Percentiles rank a stretch among this genome's conserved stretches.
Conservation (phyloP, 2,113 vertebrate species). For the Empidonax alnorum region DNA sequence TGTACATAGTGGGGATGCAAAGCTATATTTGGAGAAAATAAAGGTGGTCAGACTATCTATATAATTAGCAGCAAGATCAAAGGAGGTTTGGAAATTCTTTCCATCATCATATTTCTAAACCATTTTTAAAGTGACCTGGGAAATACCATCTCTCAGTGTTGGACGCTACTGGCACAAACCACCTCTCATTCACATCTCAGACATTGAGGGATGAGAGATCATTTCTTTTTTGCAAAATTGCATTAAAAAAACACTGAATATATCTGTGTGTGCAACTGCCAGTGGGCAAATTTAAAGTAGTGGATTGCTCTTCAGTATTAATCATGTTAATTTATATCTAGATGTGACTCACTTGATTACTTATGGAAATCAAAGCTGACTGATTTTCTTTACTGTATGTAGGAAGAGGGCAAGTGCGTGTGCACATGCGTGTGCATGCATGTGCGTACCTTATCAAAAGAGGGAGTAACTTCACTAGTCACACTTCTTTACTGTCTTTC, state of each 20-base stretch:
- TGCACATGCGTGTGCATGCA: background rate
- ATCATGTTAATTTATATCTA: slow-evolving; percentile 59
- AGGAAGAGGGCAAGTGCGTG: background rate
- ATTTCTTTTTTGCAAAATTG: slow-evolving; percentile 2
- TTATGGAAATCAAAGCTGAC: slow-evolving; percentile 42
- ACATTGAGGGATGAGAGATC: background rate
- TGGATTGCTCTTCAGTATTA: slow-evolving; percentile 42
- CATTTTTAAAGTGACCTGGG: background rate
- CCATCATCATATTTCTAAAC: background rate
- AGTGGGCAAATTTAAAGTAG: slow-evolving; percentile 47
- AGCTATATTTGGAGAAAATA: background rate
- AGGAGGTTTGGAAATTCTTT: slow-evolving; percentile 8
- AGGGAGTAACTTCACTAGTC: background rate
- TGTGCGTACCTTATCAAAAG: background rate
- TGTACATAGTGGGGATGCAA: background rate
- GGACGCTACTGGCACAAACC: background rate
- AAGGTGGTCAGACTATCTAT: background rate
- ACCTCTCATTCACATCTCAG: background rate
- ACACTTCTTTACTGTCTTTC: slow-evolving; percentile 14
- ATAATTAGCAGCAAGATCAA: slow-evolving; percentile 22
- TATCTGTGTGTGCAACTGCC: background rate
- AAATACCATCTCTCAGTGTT: background rate
- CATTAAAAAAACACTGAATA: background rate
- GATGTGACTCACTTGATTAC: slow-evolving; percentile 44
- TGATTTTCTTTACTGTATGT: background rate